A percentile compares a stretch with the other conserved stretches of the same genome.
These are phyloP conservation scores for Mimas tiliae DNA, from an alignment of 2,888 invertebrate genomes.

Conservation along the genomic window DNA sequence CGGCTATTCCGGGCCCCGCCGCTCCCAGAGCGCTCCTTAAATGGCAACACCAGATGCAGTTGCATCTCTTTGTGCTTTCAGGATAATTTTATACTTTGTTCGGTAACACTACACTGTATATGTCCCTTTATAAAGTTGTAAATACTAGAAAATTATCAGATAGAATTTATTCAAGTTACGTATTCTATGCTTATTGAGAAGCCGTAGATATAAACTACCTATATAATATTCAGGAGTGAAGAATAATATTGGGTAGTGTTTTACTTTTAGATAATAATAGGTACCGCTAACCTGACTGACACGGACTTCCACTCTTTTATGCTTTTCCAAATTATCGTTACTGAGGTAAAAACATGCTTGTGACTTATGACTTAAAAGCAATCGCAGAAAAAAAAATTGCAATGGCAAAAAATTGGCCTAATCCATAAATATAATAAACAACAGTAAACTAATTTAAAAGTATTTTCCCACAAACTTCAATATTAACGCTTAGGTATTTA, in stretches of 20 bases:
- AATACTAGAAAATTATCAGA: too few relatives aligned
- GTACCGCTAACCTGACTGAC: not conserved
- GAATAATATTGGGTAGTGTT: too few relatives aligned
- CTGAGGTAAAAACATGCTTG: not conserved
- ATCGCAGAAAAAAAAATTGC: too few relatives aligned
- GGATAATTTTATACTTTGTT: slow-evolving; percentile 39
- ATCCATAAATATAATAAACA: not conserved
- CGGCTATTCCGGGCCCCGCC: slow-evolving; percentile 52
- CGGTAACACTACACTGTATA: slow-evolving; percentile 31
- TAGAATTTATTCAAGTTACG: too few relatives aligned
- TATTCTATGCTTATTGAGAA: too few relatives aligned
- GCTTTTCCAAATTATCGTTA: not conserved
- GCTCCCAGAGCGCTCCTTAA: slow-evolving; percentile 52
- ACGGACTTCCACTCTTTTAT: not conserved
- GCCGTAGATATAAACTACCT: too few relatives aligned
- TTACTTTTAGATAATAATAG: too few relatives aligned
- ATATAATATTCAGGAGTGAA: too few relatives aligned
- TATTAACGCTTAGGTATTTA: too few relatives aligned
- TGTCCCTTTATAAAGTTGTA: not conserved
- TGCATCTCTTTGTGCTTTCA: slow-evolving; percentile 44
- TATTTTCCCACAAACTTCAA: too few relatives aligned
- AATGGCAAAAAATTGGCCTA: not conserved
- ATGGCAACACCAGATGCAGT: slow-evolving; percentile 56
- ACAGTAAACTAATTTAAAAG: not conserved
- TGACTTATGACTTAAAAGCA: not conserved